Evolutionary conservation across 37 sponge, comb jelly and placozoan species (phyloP).

Genomic region (Mnemiopsis leidyi): DNA sequence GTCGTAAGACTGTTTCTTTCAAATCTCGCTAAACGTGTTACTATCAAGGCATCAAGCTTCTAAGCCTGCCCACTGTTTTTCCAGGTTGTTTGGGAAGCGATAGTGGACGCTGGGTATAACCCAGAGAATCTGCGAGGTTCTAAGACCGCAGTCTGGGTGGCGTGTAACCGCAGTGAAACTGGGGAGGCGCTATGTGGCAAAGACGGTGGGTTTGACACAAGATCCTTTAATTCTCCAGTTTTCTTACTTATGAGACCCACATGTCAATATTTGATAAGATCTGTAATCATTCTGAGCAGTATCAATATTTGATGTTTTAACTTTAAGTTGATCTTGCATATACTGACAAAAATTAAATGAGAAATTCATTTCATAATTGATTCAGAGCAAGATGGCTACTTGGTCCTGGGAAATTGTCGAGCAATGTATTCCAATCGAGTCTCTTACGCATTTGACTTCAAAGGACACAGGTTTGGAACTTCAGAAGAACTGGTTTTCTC

Average conservation of each 20-base stretch:
- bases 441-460: constrained; percentile 37
- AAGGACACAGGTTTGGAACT: constrained; percentile 57
- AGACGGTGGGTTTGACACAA: not conserved
- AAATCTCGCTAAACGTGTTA: not conserved
- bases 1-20: too few species aligned
- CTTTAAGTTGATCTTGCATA: too few species aligned
- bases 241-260: too few species aligned
- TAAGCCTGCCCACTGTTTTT: too few species aligned
- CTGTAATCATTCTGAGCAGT: too few species aligned
- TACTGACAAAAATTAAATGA: too few species aligned
- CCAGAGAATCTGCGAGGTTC: constrained; percentile 6
- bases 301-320: too few species aligned
- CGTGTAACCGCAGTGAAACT: constrained; percentile 18
- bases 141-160: constrained; percentile 13
- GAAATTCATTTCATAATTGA: too few species aligned
- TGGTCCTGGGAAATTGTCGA: constrained; percentile 25
- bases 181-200: constrained; percentile 38
- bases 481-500: too few species aligned
- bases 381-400: constrained; percentile 44
- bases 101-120: constrained; percentile 28
- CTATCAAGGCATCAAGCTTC: not conserved
- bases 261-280: too few species aligned
- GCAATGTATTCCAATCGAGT: constrained; percentile 32
- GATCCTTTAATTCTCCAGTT: too few species aligned
- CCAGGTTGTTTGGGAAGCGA: constrained; percentile 39